Evolutionary conservation across 2,113 vertebrate genomes (phyloP).

Genomic region (Tragelaphus imberbis): DNA sequence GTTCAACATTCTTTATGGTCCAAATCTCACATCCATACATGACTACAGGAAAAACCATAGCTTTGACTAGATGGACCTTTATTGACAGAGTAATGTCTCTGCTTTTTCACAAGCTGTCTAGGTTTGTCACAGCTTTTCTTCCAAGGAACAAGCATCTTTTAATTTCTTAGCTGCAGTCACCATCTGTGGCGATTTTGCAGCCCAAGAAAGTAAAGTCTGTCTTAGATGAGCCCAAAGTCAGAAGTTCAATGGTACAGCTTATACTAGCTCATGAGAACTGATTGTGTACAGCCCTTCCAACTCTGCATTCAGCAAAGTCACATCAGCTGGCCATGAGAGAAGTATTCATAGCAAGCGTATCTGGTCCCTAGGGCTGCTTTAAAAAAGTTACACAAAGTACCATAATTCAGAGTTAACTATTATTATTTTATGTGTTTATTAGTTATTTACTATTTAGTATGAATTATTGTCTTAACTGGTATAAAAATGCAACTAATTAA

Average conservation of each 20-base stretch:
- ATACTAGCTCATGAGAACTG: neutral
- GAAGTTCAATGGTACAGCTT: neutral
- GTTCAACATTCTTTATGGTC: neutral
- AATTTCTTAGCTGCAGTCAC: neutral
- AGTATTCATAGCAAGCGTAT: neutral
- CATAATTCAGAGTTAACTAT: neutral
- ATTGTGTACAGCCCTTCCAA: neutral
- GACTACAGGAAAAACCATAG: neutral
- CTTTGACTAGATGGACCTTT: neutral
- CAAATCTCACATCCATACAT: neutral
- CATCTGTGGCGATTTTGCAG: neutral
- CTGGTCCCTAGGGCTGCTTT: neutral
- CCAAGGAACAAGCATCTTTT: neutral
- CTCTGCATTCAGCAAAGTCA: neutral
- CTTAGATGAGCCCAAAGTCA: neutral
- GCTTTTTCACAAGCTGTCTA: neutral
- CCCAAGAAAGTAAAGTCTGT: neutral
- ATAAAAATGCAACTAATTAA: neutral
- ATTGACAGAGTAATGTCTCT: neutral
- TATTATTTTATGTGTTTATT: neutral
- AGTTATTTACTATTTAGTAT: neutral
- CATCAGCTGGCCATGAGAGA: neutral
- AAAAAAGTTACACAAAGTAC: neutral
- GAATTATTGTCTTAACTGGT: neutral
- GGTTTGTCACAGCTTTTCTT: neutral